Evolutionary conservation across 2,888 invertebrate genomes (phyloP), one percentile per base, ranked within the genome.

Genomic region (Ectemnius continuus): DNA sequence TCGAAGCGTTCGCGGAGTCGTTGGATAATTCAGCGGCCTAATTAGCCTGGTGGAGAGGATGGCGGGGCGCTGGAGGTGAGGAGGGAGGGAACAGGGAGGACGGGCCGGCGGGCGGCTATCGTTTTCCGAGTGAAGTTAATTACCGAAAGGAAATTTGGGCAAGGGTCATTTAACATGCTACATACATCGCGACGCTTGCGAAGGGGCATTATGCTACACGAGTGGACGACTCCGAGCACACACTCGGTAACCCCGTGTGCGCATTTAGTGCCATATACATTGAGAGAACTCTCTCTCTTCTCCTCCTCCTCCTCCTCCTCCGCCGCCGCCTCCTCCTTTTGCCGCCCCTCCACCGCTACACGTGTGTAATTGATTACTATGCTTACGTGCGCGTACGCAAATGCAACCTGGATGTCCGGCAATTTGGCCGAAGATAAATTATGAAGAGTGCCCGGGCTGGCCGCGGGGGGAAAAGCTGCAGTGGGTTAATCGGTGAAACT

Each of bases 111-210:
- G 73, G 77, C 80, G 70, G 78, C 71, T 71, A 78, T 76, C 78
- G 71, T 74, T 74, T 81, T 79, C 76, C 59, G 78, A 75, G 63
- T 73, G 76, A 74, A 65, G 76, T 78, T 82, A 79, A 84, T 84
- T 83, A 80, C 81, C 80, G 78, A 84, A 84, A 83, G 78, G 77
- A 72, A 80, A 78, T 79, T 77, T 78, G 73, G 69, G 76, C 78
- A 77, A 79, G 75, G 75, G 71, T 78, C 78, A 76, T 83, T 79
- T 79, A 81, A 76, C 76, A 74, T 68, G 78, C 75, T 78, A 81
- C 79, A 36, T 36, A 36, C 36, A 79, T 76, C 77, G 83, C 79
- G 80, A 77, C 68, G 73, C 74, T 74, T 74, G 78, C 78, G 70
- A 76, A 59, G 36, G 61, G 67, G 77, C 78, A 76, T 79, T 73